phyloP scores from a whole-genome alignment of 2,888 invertebrate genomes.

The Balanococcus diminutus region DNA sequence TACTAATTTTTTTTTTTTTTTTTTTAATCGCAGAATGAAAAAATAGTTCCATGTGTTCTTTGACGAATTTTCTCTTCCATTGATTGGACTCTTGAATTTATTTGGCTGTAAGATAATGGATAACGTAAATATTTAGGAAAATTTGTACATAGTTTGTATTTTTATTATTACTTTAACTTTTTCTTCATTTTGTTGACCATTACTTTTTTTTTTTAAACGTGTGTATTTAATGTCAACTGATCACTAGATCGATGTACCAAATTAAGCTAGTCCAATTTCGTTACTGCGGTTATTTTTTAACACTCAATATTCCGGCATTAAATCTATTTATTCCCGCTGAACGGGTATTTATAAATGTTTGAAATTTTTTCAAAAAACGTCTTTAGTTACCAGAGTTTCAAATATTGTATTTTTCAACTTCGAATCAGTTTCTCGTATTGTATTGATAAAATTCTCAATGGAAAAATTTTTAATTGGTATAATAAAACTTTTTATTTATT shows the following conservation, averaged over 20 bases:
- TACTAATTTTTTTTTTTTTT: neutral
- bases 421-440: neutral
- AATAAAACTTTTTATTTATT: neutral
- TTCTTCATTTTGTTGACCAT: constrained; percentile 26
- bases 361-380: neutral
- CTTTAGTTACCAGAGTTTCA: constrained; percentile 24
- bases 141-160: neutral
- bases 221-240: constrained; percentile 24
- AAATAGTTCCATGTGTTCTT: neutral
- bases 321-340: neutral
- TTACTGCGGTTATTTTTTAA: neutral
- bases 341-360: neutral
- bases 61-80: neutral
- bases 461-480: neutral
- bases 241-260: constrained; percentile 42
- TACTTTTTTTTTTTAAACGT: constrained; percentile 8
- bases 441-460: neutral
- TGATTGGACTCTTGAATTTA: neutral
- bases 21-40: constrained; percentile 24
- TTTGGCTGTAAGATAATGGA: neutral
- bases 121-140: neutral
- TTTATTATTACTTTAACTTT: neutral
- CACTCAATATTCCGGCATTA: constrained; percentile 14
- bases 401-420: neutral
- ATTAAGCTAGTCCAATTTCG: constrained; percentile 44